Evolutionary conservation across 1,140 invertebrate species (phyloP).

Genomic region (Leptinotarsa lineolata): DNA sequence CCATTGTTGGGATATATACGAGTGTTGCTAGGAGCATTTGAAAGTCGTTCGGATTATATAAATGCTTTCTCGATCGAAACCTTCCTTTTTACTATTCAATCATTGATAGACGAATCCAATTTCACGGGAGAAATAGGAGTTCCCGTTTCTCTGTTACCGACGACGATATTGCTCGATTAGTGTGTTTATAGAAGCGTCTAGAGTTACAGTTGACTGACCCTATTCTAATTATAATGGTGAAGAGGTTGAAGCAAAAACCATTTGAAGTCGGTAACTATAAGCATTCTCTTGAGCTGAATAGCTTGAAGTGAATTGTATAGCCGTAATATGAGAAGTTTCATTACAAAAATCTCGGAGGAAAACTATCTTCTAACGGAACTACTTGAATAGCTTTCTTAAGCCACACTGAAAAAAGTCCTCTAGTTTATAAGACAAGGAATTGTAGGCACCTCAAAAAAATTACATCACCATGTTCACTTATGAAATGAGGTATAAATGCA

Average conservation of each 20-base stretch:
- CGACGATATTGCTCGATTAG: not conserved
- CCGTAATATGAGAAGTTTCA: not conserved
- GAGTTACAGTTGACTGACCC: slow-evolving; percentile 1
- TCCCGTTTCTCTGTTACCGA: not conserved
- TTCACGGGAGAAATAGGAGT: not conserved
- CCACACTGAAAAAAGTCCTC: no score
- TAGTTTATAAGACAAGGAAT: no score
- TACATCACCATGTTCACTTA: no score
- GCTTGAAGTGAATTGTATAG: not conserved
- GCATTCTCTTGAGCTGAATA: not conserved
- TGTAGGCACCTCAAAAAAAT: no score
- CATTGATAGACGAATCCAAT: not conserved
- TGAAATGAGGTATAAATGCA: no score
- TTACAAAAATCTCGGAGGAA: not conserved
- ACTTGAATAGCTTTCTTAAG: not conserved
- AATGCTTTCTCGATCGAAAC: slow-evolving; percentile 2
- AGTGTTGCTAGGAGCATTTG: not conserved
- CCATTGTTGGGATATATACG: not conserved
- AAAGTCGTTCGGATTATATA: not conserved
- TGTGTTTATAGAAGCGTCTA: slow-evolving; percentile 4
- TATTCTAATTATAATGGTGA: not conserved
- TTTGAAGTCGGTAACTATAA: not conserved
- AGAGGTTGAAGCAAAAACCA: not conserved
- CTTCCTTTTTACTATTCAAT: not conserved
- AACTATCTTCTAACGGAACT: not conserved